Percentiles rank a stretch among this genome's conserved stretches.
phyloP scores from a whole-genome alignment of 2,888 invertebrate genomes.

The Acrobasis consociella region DNA sequence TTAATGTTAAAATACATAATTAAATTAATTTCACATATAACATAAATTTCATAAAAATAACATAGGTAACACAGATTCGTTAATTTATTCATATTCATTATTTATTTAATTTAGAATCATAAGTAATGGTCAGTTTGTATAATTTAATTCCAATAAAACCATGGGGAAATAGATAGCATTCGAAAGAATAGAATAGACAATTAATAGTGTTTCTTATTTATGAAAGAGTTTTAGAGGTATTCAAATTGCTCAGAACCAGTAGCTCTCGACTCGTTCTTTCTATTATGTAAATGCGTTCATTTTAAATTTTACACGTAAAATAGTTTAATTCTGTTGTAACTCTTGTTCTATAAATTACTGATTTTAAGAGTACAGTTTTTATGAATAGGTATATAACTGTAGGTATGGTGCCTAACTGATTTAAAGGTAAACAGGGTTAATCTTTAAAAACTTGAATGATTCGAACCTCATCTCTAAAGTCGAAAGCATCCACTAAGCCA shows the following conservation, averaged over 20 bases:
- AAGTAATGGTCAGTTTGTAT: background rate
- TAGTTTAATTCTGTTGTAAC: background rate
- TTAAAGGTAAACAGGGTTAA: no score
- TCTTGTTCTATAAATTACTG: no score
- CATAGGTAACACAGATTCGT: background rate
- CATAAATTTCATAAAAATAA: background rate
- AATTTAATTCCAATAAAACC: background rate
- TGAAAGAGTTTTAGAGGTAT: background rate
- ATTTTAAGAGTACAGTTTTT: no score
- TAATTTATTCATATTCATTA: background rate
- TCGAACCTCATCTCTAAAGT: conserved; percentile 87
- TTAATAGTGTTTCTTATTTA: background rate
- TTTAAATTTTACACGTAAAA: no score
- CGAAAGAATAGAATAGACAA: background rate
- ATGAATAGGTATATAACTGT: no score
- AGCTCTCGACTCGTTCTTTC: no score
- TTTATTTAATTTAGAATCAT: background rate
- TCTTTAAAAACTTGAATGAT: background rate
- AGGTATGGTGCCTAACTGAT: no score
- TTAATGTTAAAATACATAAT: conserved; percentile 17
- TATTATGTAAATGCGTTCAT: no score
- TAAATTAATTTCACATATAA: conserved; percentile 11
- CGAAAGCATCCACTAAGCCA: conserved; percentile 95
- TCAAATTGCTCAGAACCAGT: background rate
- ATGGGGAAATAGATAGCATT: background rate